These are phyloP conservation scores for Pteropus alecto DNA, from an alignment of 2,113 vertebrate genomes.

Conservation along the genomic window DNA sequence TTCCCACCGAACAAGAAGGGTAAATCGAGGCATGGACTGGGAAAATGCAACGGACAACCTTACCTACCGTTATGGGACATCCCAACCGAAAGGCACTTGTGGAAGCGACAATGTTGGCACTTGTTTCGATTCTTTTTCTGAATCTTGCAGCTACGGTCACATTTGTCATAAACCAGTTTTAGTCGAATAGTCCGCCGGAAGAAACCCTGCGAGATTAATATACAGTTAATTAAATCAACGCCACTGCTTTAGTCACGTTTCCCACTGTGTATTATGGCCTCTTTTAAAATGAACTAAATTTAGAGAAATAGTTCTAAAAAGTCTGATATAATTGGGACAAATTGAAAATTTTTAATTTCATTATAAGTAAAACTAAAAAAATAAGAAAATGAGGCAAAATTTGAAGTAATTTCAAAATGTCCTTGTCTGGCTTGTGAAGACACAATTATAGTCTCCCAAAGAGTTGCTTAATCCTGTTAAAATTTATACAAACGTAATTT, in stretches of 20 bases:
- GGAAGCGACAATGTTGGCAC: conserved; percentile 98
- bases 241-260: rapidly evolving
- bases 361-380: neutral
- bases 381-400: neutral
- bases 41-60: neutral
- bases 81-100: conserved; percentile 98
- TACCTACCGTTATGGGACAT: conserved; percentile 99
- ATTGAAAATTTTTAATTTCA: neutral
- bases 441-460: neutral
- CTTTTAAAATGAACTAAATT: neutral
- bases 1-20: rapidly evolving
- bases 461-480: neutral
- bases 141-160: conserved; percentile 96
- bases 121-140: conserved; percentile 99
- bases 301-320: neutral
- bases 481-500: neutral
- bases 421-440: neutral
- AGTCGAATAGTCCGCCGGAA: conserved; percentile 96
- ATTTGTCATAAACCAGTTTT: conserved; percentile 94
- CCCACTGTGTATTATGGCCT: rapidly evolving
- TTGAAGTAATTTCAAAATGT: neutral
- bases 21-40: rapidly evolving
- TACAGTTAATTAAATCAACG: rapidly evolving
- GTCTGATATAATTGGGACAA: neutral
- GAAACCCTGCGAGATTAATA: conserved; percentile 86